Percentiles rank a stretch among this genome's conserved stretches.
Conservation (phyloP, 2,888 invertebrate species). For the Invenusta paracnida region DNA sequence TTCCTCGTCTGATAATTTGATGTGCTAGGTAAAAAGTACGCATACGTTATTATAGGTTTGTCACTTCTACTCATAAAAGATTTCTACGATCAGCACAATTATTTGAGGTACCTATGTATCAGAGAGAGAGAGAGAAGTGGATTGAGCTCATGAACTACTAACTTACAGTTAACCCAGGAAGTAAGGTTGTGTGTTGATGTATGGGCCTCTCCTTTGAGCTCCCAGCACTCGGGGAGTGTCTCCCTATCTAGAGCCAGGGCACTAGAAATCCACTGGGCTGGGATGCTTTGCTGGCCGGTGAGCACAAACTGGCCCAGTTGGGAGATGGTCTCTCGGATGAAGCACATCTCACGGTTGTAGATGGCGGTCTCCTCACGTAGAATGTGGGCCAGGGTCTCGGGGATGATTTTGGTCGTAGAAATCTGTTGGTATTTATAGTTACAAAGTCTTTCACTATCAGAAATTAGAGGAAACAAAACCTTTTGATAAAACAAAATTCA, state of each 20-base stretch:
- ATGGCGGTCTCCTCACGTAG: constrained; percentile 35
- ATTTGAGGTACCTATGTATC: too few species aligned
- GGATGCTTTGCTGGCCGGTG: constrained; percentile 53
- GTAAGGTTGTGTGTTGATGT: constrained; percentile 54
- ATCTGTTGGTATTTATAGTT: too few species aligned
- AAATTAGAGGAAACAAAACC: too few species aligned
- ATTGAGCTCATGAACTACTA: too few species aligned
- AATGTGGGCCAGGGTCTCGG: constrained; percentile 9
- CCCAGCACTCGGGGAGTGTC: constrained; percentile 56
- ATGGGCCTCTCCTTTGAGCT: constrained; percentile 57
- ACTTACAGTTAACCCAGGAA: constrained; percentile 55
- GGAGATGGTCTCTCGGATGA: constrained; percentile 54
- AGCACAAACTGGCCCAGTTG: constrained; percentile 52
- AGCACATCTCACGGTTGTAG: constrained; percentile 53
- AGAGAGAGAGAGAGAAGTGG: too few species aligned
- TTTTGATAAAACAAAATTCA: too few species aligned
- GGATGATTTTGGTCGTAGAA: background rate
- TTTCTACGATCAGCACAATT: too few species aligned
- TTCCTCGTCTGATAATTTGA: too few species aligned
- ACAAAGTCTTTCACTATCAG: too few species aligned
- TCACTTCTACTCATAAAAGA: too few species aligned
- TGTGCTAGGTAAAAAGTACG: too few species aligned
- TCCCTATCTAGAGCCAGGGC: constrained; percentile 53
- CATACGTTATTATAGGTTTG: too few species aligned
- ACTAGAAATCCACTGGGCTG: constrained; percentile 48